A percentile compares a stretch with the other conserved stretches of the same genome.
phyloP scores from a whole-genome alignment of 2,113 vertebrate species.

The Ascaphus truei region DNA sequence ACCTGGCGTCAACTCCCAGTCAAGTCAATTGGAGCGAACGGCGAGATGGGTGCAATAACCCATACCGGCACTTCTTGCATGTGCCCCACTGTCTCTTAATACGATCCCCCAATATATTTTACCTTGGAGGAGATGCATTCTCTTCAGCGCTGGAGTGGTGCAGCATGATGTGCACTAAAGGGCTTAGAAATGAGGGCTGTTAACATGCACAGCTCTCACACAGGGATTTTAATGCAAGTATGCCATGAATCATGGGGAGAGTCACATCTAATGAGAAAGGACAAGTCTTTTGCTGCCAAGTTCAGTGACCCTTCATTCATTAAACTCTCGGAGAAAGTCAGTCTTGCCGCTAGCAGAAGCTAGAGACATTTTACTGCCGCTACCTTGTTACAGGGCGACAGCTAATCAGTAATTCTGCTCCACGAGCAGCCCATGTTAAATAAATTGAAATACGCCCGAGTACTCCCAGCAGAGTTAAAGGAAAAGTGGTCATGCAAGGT shows the following conservation, averaged over 20 bases:
- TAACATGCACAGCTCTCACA: not conserved
- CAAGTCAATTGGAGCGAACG: too few species aligned
- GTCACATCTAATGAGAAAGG: conserved; percentile 38
- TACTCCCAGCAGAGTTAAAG: conserved; percentile 58
- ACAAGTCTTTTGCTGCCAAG: conserved; percentile 66
- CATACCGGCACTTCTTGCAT: too few species aligned
- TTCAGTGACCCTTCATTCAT: conserved; percentile 60
- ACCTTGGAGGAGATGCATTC: too few species aligned
- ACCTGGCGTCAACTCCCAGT: too few species aligned
- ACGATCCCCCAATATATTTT: too few species aligned
- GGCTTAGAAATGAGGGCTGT: conserved; percentile 41
- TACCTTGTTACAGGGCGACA: conserved; percentile 44
- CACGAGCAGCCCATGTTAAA: conserved; percentile 62
- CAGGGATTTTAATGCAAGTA: not conserved
- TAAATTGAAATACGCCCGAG: conserved; percentile 30
- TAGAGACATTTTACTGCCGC: conserved; percentile 50
- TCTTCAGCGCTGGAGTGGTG: too few species aligned
- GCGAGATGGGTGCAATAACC: too few species aligned
- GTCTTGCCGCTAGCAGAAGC: conserved; percentile 56
- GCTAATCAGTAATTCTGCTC: conserved; percentile 58
- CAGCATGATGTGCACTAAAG: too few species aligned
- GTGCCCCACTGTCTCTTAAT: too few species aligned
- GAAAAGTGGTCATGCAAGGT: conserved; percentile 61
- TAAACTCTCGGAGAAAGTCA: conserved; percentile 50
- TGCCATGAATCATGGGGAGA: conserved; percentile 46